Evolutionary conservation across 2,797 vertebrate species (phyloP), one percentile per base, ranked within the genome.

Genomic region (Alauda arvensis): DNA sequence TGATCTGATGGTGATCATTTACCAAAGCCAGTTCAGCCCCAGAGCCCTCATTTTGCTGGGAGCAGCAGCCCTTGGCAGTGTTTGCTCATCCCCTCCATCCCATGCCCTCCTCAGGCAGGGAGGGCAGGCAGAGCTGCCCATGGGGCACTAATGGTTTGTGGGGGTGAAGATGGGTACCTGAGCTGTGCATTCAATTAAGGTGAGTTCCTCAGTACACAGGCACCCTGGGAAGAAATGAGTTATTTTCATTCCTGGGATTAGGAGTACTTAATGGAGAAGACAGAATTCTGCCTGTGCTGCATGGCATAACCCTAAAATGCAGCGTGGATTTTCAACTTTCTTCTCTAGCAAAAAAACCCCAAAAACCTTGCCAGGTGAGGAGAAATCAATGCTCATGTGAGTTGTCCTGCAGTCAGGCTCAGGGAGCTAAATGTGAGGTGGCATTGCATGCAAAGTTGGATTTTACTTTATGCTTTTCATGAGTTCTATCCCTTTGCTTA

Each of bases 161-260:
- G 93, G 68, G 91, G 87, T 14, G 37, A 72, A 79, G 96, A 96
- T 94, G 95, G 76, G 92, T 88, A 96, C 96, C 94, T 92, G 88
- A 95, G 96, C 93, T 95, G 95, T 91, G 94, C 85, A 70, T 84
- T 93, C 95, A 95, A 93, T 97, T 96, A 95, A 93, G 93, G 95
- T 86, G 87, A 91, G 95, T 93, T 95, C 90, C 94, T 89, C 93
- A 87, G 94, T 95, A 96, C 95, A 96, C 95, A 94, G 95, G 90
- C 94, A 95, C 95, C 94, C 95, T 92, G 95, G 95, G 96, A 96
- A 94, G 95, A 96, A 89, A 86, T 51, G 62, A 89, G 94, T 92
- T 93, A 42, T 91, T 94, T 92, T 95, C 90, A 78, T 96, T 95
- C 95, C 95, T 96, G 93, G 93, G 79, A 95, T 87, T 94, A 90